Base-by-base conservation (phyloP, 2,888 invertebrate genomes). In the Thumatha senex region DNA sequence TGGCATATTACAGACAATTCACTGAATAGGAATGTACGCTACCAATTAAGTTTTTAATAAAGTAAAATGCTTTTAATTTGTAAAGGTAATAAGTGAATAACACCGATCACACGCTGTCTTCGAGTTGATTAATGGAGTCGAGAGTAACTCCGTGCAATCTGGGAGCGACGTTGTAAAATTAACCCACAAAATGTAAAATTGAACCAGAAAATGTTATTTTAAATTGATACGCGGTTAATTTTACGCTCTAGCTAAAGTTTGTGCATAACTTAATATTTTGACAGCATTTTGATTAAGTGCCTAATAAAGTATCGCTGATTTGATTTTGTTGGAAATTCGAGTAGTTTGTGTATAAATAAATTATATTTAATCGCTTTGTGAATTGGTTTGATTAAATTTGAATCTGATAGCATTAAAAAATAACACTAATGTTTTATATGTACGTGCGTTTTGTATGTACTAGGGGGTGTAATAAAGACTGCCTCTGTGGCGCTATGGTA, bases 161-260 rank as follows among this genome's bases (percentile, higher is more conserved):
- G 43, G 39, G 14, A 24, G 31, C 48, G 48, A 48, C 48, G 43
- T 43, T 48, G 48, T 43, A 43, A 43, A 43, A 48, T 43, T 48
- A 48, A 39, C 38, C 41, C 40, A 30, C 35, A 35, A 35, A 51
- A 58, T 64, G 65, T 52, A 50, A 50, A 39, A 58, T 38, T 41
- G 51, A 46, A 39, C 52, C 51, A 51, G 58, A 53, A 66, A 64
- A 66, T 63, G 52, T 61, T 52, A 64, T 66, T 62, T 59, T 59
- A 61, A 63, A 62, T 62, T 56, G 54, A 51, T 63, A 45, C 49
- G 31, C 34, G 40, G 47, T 41, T 60, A 51, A 60, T 66, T 64
- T 59, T 46, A 49, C 63, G 57, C 44, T 54, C 65, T 55, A 50
- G 48, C 55, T 50, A 13, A 35, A 57, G 40, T 57, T 60, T 50